A percentile compares a stretch with the other conserved stretches of the same genome.
Evolutionary conservation across 2,888 invertebrate genomes (phyloP).

Genomic region (Cephus pulcher): DNA sequence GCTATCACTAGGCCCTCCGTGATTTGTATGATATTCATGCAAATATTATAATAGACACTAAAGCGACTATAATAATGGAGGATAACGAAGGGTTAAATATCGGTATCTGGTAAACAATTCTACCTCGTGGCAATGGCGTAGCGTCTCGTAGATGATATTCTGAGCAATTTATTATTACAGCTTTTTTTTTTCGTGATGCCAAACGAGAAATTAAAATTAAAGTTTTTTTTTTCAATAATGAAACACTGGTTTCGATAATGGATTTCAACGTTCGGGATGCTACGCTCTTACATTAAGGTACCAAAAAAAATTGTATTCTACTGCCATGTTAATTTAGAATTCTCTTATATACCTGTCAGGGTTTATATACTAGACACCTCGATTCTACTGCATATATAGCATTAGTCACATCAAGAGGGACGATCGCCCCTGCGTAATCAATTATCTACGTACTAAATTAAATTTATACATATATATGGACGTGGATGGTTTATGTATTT

Average conservation of each 20-base stretch:
- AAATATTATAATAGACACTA: constrained; percentile 14
- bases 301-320: constrained; percentile 42
- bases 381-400: constrained; percentile 1
- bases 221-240: not conserved
- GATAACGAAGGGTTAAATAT: constrained; percentile 24
- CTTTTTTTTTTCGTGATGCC: not conserved
- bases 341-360: constrained; percentile 10
- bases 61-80: constrained; percentile 2
- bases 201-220: not conserved
- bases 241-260: not conserved
- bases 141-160: constrained; percentile 21
- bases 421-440: not conserved
- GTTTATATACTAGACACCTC: constrained; percentile 8
- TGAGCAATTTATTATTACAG: not conserved
- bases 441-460: constrained; percentile 16
- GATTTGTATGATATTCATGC: constrained; percentile 36
- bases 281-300: constrained; percentile 10
- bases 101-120: constrained; percentile 27
- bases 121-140: constrained; percentile 34
- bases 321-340: constrained; percentile 52
- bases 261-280: constrained; percentile 1
- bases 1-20: not conserved
- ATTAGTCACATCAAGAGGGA: constrained; percentile 1
- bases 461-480: constrained; percentile 34
- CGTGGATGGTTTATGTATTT: constrained; percentile 34